These are phyloP conservation scores for Syngnathoides biaculeatus DNA, from an alignment of 2,113 vertebrate species.

Conservation along the genomic window DNA sequence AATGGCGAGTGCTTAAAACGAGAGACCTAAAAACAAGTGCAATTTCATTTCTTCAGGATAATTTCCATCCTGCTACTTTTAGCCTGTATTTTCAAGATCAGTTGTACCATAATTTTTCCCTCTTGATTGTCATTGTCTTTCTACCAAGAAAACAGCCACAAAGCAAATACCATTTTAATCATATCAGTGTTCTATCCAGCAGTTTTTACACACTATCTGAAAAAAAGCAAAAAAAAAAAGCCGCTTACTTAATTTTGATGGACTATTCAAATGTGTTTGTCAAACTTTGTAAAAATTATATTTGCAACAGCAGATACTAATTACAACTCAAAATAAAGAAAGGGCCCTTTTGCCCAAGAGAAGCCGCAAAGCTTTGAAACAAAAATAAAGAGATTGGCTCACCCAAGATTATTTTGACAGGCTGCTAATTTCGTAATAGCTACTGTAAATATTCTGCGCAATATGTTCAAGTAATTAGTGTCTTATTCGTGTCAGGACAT, in stretches of 20 bases:
- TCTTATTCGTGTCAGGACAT: conserved; percentile 11
- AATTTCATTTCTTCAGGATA: conserved; percentile 3
- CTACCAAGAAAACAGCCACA: background rate
- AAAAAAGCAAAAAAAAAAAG: too few relatives aligned
- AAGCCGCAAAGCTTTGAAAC: too few relatives aligned
- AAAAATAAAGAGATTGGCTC: too few relatives aligned
- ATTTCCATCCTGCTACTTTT: background rate
- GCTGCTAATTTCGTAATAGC: conserved; percentile 5
- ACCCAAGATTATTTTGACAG: background rate
- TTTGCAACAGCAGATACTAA: conserved; percentile 5
- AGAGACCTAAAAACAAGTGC: conserved; percentile 4
- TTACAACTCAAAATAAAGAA: background rate
- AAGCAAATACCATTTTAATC: background rate
- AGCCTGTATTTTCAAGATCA: background rate
- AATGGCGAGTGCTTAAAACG: conserved; percentile 27
- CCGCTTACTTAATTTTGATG: background rate
- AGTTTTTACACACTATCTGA: background rate
- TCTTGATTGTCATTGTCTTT: conserved; percentile 15
- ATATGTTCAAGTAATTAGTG: background rate
- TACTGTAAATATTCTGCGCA: conserved; percentile 1
- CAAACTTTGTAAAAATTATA: background rate
- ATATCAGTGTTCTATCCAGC: background rate
- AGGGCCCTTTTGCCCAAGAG: background rate
- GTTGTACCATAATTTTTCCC: background rate
- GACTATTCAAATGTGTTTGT: background rate